phyloP scores from a whole-genome alignment of 2,888 invertebrate genomes.

The Noctua pronuba region DNA sequence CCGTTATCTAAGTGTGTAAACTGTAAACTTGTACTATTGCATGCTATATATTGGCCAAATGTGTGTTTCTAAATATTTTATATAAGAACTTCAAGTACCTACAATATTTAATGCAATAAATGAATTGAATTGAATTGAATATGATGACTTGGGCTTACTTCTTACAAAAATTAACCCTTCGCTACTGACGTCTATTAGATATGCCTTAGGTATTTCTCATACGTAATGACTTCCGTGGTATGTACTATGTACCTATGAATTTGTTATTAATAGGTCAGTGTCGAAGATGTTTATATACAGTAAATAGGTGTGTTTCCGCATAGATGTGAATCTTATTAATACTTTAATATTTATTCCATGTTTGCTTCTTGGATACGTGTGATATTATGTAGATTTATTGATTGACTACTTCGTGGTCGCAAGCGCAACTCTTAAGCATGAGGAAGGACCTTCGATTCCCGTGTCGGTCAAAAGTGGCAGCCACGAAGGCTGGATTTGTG shows the following conservation, averaged over 20 bases:
- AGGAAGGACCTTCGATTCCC: not conserved
- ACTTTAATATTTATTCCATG: conserved; percentile 31
- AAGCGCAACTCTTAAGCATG: not conserved
- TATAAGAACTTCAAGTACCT: too few relatives aligned
- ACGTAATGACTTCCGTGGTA: conserved; percentile 53
- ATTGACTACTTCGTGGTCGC: not conserved
- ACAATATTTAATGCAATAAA: too few relatives aligned
- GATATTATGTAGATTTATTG: conserved; percentile 19
- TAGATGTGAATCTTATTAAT: conserved; percentile 22
- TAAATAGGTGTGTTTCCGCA: conserved; percentile 51
- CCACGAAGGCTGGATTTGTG: not conserved
- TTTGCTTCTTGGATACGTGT: conserved; percentile 3
- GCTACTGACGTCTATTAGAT: conserved; percentile 29
- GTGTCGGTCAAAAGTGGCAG: not conserved
- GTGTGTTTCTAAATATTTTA: too few relatives aligned
- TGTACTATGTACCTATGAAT: not conserved
- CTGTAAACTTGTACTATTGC: too few relatives aligned
- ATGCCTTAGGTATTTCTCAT: conserved; percentile 25
- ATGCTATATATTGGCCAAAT: too few relatives aligned
- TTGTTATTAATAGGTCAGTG: conserved; percentile 41
- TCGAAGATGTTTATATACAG: conserved; percentile 31
- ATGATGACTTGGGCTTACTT: too few relatives aligned
- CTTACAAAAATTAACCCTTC: too few relatives aligned
- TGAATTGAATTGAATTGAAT: too few relatives aligned
- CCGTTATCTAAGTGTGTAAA: too few relatives aligned